Percentiles rank a stretch among this genome's conserved stretches.
These are phyloP conservation scores for Lasioglossum villosulum DNA, from an alignment of 2,888 invertebrate species.

Conservation along the genomic window DNA sequence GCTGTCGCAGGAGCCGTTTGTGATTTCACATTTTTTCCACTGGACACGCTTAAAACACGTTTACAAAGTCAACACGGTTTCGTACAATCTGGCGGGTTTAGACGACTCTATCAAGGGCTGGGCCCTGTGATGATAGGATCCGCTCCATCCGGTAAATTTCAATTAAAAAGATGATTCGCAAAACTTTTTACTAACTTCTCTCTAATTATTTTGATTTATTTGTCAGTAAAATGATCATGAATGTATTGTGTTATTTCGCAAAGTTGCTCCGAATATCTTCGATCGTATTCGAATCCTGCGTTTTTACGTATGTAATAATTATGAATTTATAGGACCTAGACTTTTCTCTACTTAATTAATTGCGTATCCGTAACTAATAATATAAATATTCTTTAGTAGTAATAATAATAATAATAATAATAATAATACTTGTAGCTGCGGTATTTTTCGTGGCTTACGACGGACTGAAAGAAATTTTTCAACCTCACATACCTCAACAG, in stretches of 20 bases:
- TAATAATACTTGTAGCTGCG: slow-evolving; percentile 87
- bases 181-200: not conserved
- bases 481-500: slow-evolving; percentile 86
- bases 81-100: slow-evolving; percentile 94
- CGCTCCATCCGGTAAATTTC: slow-evolving; percentile 89
- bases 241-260: not conserved
- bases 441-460: slow-evolving; percentile 97
- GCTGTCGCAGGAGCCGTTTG: slow-evolving; percentile 93
- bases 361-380: not conserved
- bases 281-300: not conserved
- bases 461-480: slow-evolving; percentile 88
- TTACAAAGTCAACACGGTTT: slow-evolving; percentile 97
- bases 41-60: slow-evolving; percentile 98
- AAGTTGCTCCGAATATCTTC: not conserved
- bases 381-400: slow-evolving; percentile 17
- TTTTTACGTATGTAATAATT: not conserved
- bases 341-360: not conserved
- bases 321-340: not conserved
- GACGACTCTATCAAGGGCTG: slow-evolving; percentile 92
- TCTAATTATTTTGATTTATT: slow-evolving; percentile 4
- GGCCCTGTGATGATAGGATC: slow-evolving; percentile 93
- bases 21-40: slow-evolving; percentile 95
- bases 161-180: not conserved
- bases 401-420: slow-evolving; percentile 29
- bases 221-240: not conserved